Conservation (phyloP, 2,113 vertebrate species). For the Cygnus buccinator region DNA sequence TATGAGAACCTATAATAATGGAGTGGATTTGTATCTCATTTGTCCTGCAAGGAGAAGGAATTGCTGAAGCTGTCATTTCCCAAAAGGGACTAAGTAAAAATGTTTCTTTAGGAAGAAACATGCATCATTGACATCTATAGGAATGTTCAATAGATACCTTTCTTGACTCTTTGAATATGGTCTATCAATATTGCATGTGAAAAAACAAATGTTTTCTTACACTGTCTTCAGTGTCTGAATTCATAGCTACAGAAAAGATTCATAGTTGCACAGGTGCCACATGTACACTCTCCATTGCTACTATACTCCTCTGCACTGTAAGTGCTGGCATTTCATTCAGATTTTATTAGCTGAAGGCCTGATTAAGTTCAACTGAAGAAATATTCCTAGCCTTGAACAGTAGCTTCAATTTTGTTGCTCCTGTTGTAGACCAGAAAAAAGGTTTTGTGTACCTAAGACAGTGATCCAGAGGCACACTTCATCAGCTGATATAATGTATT, state of each 20-base stretch:
- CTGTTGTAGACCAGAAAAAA: neutral
- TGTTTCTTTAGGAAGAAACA: neutral
- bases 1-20: neutral
- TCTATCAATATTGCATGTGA: neutral
- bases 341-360: neutral
- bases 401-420: neutral
- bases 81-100: neutral
- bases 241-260: neutral
- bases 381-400: neutral
- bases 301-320: neutral
- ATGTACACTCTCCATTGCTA: neutral
- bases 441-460: neutral
- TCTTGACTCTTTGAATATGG: neutral
- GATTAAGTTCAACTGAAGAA: neutral
- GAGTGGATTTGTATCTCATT: neutral
- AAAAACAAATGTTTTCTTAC: neutral
- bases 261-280: neutral
- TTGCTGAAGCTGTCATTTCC: neutral
- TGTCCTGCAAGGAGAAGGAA: neutral
- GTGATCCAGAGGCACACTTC: accelerated
- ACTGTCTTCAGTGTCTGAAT: neutral
- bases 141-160: neutral
- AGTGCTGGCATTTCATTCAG: neutral
- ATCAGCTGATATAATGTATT: neutral
- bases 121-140: neutral